Conservation (phyloP, 2,888 invertebrate genomes). For the Capitulum mitella region DNA sequence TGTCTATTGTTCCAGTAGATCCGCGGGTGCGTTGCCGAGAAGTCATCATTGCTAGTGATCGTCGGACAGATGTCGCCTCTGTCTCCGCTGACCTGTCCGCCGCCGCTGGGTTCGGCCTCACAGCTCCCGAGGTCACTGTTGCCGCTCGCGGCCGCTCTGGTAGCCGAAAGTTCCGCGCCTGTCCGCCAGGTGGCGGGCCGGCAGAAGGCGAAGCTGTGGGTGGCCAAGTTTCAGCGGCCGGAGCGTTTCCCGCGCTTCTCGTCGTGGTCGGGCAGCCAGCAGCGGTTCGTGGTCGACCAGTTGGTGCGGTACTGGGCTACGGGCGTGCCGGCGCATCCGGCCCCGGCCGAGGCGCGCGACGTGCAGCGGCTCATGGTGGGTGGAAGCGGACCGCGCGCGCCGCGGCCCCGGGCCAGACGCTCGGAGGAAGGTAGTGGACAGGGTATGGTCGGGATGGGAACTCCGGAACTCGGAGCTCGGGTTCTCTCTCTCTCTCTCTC, state of each 20-base stretch:
- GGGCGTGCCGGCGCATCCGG: background rate
- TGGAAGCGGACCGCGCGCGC: too few relatives aligned
- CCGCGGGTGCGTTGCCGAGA: too few relatives aligned
- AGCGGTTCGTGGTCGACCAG: background rate
- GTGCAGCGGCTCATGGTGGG: background rate
- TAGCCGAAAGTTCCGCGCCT: background rate
- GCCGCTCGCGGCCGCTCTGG: background rate
- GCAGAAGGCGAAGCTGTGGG: background rate
- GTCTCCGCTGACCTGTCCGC: background rate
- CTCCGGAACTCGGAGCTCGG: too few relatives aligned
- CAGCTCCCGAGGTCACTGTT: background rate
- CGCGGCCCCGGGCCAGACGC: too few relatives aligned
- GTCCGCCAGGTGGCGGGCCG: background rate
- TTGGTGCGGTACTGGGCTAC: background rate
- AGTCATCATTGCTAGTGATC: background rate
- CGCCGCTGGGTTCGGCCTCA: background rate
- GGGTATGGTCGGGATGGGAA: too few relatives aligned
- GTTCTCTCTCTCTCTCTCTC: too few relatives aligned
- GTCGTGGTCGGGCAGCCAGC: background rate
- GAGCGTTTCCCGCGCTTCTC: background rate
- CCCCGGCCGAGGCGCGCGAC: background rate
- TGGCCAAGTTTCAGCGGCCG: background rate
- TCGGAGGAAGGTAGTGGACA: too few relatives aligned
- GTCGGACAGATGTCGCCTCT: background rate
- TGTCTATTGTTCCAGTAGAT: background rate